Evolutionary conservation across 2,113 vertebrate species (phyloP), one percentile per base, ranked within the genome.

Genomic region (Pardalotus punctatus): DNA sequence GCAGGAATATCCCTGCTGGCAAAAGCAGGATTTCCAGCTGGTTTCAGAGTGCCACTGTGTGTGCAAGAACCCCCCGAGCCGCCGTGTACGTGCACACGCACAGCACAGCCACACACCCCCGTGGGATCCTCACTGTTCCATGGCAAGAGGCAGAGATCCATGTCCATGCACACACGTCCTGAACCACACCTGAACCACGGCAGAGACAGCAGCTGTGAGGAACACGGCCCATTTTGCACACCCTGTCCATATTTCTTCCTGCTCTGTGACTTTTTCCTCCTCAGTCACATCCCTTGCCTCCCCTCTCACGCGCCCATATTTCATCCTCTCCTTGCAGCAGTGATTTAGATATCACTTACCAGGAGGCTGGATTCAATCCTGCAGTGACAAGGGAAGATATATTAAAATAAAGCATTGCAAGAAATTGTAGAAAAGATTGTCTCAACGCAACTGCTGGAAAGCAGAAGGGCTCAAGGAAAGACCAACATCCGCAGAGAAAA

Each of bases 381-480:
- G 73, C 70, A 42, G 73, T 53, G 91, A 92, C 88, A 90, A 51
- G 91, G 67, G 81, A 72, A 85, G 50, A 89, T 79, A 60, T 14
- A 82, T 96, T 91, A 91, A 91, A 96, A 95, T 84, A 92, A 95
- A 96, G 70, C 86, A 91, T 81, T 48, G 86, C 81, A 57, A 61
- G 89, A 89, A 82, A 72, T 33, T 73, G 57, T 20, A 9, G 65
- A 43, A 76, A 65, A 61, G 73, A 76, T 89, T 67, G 73, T 76
- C 48, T 12, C 71, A 57, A 71, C 48, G 53, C 29, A 77, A 84
- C 29, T 5, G 40, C 33, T 8, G 11, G 43, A 3, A 60, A 91
- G 53, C 7, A 77, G 76, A 54, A 61, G 56, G 77, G 58, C 12
- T 72, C 29, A 15, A 2, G 61, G 86, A 14, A 74, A 66, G 48